Evolutionary conservation across 2,888 invertebrate genomes (phyloP).

Genomic region (Xylota sylvarum): DNA sequence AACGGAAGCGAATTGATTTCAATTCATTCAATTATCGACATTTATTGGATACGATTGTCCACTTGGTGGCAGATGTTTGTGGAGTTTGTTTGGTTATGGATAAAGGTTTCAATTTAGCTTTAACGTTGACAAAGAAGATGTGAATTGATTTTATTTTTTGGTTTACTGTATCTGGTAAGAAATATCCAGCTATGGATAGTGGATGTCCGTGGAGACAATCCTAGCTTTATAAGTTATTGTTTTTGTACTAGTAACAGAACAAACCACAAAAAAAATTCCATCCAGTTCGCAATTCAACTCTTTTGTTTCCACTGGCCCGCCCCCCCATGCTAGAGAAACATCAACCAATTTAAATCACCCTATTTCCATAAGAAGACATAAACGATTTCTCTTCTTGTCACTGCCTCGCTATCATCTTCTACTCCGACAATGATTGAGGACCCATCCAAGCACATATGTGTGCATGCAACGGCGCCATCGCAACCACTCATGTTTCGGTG

Average conservation of each 20-base stretch:
- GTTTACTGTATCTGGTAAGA: too few relatives aligned
- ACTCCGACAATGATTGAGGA: conserved; percentile 36
- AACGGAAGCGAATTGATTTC: conserved; percentile 77
- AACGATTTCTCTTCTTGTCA: conserved; percentile 63
- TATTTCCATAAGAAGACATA: conserved; percentile 52
- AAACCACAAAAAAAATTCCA: background rate
- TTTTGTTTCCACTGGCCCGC: conserved; percentile 17
- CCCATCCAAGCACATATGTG: background rate
- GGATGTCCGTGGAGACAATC: too few relatives aligned
- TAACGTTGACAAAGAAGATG: background rate
- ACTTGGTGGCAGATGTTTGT: conserved; percentile 59
- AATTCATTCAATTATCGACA: conserved; percentile 74
- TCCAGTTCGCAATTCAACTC: conserved; percentile 46
- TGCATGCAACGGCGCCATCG: conserved; percentile 23
- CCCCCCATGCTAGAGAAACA: background rate
- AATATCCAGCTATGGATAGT: too few relatives aligned
- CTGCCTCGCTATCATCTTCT: conserved; percentile 20
- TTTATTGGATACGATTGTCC: conserved; percentile 60
- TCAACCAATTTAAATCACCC: conserved; percentile 45
- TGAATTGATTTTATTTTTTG: background rate
- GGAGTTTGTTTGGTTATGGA: conserved; percentile 29
- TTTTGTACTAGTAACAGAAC: background rate
- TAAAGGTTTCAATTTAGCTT: background rate
- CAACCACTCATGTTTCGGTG: conserved; percentile 61
- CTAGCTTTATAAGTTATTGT: too few relatives aligned